Conservation (phyloP, 2,113 vertebrate genomes). For the Nothoprocta perdicaria region DNA sequence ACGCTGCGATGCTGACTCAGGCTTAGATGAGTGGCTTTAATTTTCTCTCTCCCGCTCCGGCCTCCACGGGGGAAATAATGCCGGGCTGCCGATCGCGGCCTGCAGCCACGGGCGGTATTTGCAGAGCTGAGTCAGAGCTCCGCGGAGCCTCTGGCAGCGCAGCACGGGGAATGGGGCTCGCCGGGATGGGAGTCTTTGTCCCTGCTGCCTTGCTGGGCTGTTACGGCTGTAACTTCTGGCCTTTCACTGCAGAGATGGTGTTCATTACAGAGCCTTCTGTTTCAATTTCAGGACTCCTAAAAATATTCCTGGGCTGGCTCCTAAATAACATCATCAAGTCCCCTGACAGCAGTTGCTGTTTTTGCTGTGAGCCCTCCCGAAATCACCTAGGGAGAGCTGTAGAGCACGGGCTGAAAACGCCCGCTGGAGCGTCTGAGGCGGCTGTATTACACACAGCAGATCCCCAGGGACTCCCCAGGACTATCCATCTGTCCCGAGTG, state of each 20-base stretch:
- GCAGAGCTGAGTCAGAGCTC: not conserved
- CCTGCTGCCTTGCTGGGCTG: not conserved
- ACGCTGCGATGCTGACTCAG: not conserved
- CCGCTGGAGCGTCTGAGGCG: not conserved
- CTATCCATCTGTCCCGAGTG: not conserved
- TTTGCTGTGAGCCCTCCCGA: not conserved
- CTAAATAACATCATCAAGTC: not conserved
- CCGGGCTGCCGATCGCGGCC: not conserved
- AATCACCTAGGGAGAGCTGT: not conserved
- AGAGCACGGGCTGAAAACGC: not conserved
- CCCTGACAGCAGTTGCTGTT: not conserved
- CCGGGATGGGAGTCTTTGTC: accelerated
- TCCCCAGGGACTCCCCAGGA: not conserved
- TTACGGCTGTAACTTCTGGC: not conserved
- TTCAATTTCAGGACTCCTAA: not conserved
- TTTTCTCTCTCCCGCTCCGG: not conserved
- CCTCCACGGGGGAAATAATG: not conserved
- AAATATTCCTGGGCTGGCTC: not conserved
- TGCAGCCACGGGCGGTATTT: not conserved
- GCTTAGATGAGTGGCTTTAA: not conserved
- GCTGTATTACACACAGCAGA: not conserved
- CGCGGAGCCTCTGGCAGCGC: not conserved
- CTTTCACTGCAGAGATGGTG: not conserved
- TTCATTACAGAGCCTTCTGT: no score
- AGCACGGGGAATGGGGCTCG: not conserved